phyloP scores from a whole-genome alignment of 2,888 invertebrate species.

The Acrocyrtus sp. region DNA sequence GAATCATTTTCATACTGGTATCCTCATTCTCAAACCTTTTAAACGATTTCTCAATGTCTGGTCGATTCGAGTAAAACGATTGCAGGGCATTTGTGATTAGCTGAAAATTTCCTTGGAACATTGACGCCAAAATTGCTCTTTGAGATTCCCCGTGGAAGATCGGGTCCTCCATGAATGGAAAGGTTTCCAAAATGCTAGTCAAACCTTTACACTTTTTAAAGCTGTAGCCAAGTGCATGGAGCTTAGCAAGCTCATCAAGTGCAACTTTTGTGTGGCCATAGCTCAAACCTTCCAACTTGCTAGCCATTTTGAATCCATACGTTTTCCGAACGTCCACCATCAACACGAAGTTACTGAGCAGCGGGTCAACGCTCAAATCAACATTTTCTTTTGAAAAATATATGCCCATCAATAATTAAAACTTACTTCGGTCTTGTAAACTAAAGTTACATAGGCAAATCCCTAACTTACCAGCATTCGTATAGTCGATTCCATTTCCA shows the following conservation, averaged over 20 bases:
- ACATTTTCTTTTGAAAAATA: background rate
- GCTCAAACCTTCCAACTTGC: conserved; percentile 50
- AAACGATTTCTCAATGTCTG: conserved; percentile 18
- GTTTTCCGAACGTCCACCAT: conserved; percentile 58
- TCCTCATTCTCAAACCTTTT: conserved; percentile 9
- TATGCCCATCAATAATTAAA: background rate
- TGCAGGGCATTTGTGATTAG: background rate
- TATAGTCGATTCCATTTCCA: conserved; percentile 39
- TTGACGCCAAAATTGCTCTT: background rate
- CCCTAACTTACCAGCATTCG: conserved; percentile 14
- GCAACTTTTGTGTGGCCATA: conserved; percentile 51
- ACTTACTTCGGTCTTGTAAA: background rate
- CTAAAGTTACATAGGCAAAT: background rate
- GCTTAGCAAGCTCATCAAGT: conserved; percentile 54
- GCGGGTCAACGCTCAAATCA: too few species aligned
- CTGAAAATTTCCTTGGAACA: background rate
- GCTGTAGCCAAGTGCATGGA: conserved; percentile 21
- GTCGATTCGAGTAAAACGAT: background rate
- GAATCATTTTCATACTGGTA: too few species aligned
- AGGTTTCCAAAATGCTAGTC: background rate
- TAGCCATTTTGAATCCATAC: conserved; percentile 57
- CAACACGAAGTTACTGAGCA: conserved; percentile 44
- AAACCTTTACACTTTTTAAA: conserved; percentile 20
- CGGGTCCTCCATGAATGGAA: conserved; percentile 13
- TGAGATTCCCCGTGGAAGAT: conserved; percentile 5